phyloP scores from a whole-genome alignment of 2,797 vertebrate species.

The Peromyscus aztecus region DNA sequence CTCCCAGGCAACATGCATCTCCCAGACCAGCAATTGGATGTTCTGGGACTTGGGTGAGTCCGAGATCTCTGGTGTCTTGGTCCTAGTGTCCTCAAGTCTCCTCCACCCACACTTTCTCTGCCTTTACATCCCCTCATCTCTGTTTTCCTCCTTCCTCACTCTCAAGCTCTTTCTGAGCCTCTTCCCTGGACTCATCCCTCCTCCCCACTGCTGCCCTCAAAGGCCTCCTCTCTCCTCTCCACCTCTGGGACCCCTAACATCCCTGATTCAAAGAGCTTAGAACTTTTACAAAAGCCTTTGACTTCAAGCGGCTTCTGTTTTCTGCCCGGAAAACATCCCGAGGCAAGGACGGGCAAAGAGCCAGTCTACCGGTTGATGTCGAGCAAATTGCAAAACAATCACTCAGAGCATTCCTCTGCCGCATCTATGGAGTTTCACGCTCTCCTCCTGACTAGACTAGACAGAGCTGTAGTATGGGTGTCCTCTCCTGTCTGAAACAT shows the following conservation, averaged over 20 bases:
- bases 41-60: background rate
- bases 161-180: background rate
- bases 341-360: slow-evolving; percentile 67
- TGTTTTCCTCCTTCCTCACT: background rate
- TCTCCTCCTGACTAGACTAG: background rate
- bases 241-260: background rate
- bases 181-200: background rate
- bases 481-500: background rate
- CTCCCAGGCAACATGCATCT: background rate
- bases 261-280: slow-evolving; percentile 64
- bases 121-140: background rate
- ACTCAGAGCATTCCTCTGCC: background rate
- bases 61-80: background rate
- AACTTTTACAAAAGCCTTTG: slow-evolving; percentile 73
- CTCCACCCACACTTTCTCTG: fast-evolving
- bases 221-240: background rate
- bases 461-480: background rate
- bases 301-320: slow-evolving; percentile 72
- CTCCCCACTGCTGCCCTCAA: background rate
- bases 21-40: background rate
- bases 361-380: slow-evolving; percentile 13
- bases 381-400: slow-evolving; percentile 46
- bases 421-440: background rate
- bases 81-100: background rate
- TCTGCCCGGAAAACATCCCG: slow-evolving; percentile 50